A percentile compares a stretch with the other conserved stretches of the same genome.
Evolutionary conservation across 2,113 vertebrate genomes (phyloP).

Genomic region (Merops nubicus): DNA sequence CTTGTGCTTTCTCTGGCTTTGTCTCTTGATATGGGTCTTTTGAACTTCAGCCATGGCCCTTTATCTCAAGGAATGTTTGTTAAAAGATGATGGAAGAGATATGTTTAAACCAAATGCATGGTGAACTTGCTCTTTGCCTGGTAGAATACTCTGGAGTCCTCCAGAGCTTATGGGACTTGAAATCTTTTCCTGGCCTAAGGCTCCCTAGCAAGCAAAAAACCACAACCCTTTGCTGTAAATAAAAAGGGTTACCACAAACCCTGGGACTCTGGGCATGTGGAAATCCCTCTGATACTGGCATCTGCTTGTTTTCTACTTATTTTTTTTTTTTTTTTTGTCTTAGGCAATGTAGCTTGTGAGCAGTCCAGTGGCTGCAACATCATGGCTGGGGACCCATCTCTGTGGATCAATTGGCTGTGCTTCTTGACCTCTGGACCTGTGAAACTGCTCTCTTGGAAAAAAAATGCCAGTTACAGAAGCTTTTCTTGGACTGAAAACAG

Average conservation of each 20-base stretch:
- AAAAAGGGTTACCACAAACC: neutral
- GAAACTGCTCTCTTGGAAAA: constrained; percentile 74
- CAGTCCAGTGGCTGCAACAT: neutral
- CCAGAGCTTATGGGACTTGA: neutral
- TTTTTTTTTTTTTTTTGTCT: neutral
- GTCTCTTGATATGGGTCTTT: neutral
- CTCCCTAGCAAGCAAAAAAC: neutral
- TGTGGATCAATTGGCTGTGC: constrained; percentile 70
- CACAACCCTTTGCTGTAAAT: neutral
- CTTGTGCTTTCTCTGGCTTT: neutral
- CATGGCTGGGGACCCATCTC: constrained; percentile 25
- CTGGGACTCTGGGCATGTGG: neutral
- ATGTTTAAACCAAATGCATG: neutral
- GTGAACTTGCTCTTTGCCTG: neutral
- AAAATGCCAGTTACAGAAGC: constrained; percentile 75
- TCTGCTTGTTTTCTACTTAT: neutral
- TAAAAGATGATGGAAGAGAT: neutral
- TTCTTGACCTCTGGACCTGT: constrained; percentile 80
- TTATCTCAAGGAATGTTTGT: neutral
- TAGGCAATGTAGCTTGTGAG: neutral
- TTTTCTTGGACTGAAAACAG: neutral
- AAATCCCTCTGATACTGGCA: neutral
- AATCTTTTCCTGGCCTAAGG: neutral
- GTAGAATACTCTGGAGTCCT: neutral
- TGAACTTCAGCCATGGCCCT: neutral